Evolutionary conservation across 2,888 invertebrate genomes (phyloP).

Genomic region (Macroteleia sp.): DNA sequence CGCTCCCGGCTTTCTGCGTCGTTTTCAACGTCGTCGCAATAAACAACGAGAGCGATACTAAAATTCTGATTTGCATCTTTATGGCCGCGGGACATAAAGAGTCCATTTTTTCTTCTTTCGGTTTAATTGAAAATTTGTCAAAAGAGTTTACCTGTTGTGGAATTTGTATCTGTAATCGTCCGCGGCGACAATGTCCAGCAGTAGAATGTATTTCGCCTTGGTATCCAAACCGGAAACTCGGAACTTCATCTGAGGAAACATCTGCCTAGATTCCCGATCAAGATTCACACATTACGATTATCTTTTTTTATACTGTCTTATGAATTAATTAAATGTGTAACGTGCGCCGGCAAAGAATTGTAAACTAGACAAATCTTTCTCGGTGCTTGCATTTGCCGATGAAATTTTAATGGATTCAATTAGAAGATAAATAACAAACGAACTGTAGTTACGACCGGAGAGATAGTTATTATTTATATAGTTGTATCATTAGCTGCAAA

Average conservation of each 20-base stretch:
- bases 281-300: no score
- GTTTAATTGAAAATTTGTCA: conserved; percentile 14
- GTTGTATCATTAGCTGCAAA: no score
- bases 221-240: conserved; percentile 99
- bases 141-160: conserved; percentile 93
- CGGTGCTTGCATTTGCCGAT: no score
- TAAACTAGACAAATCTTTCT: no score
- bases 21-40: conserved; percentile 17
- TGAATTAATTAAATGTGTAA: no score
- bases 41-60: conserved; percentile 7
- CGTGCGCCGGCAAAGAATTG: no score
- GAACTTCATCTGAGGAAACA: conserved; percentile 99
- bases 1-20: conserved; percentile 72
- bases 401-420: no score
- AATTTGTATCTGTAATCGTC: conserved; percentile 99
- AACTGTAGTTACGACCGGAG: no score
- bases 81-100: not conserved
- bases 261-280: no score
- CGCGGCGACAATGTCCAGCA: conserved; percentile 99
- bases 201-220: conserved; percentile 99
- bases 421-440: no score
- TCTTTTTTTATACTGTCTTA: no score
- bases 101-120: not conserved
- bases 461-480: no score
- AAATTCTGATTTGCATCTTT: conserved; percentile 20